Evolutionary conservation across 2,888 invertebrate species (phyloP), one percentile per base, ranked within the genome.

Genomic region (Vandiemenella viatica): DNA sequence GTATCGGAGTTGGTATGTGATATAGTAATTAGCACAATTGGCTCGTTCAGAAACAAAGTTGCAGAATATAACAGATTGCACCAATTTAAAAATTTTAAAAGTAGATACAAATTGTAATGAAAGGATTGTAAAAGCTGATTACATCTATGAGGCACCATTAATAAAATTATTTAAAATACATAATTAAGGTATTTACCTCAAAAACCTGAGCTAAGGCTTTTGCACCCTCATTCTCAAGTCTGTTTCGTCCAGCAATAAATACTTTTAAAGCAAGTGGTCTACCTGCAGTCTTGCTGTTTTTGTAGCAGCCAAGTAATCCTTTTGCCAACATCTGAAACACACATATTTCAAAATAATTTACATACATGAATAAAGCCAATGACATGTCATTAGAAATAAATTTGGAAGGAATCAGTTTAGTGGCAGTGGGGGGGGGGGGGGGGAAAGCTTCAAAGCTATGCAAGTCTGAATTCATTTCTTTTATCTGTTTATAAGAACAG

Each of bases 211-310:
- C 83, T 13, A 97, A 67, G 0, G 88, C 88, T 40, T 71, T 80
- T 0, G 95, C 90, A 0, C 96, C 97, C 3, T 85, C 85, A 62
- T 96, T 92, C 69, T 98, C 98, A 13, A 97, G 69, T 7, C 98
- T 72, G 67, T 97, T 97, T 55, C 98, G 70, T 0, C 97, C 97
- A 16, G 90, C 91, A 20, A 93, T 76, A 65, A 98, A 93, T 1
- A 85, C 80, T 62, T 78, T 80, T 5, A 98, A 66, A 2, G 76
- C 72, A 4, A 95, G 69, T 0, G 86, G 83, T 45, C 71, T 73
- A 1, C 83, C 83, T 0, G 76, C 72, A 1, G 73, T 70, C 55
- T 70, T 73, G 55, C 76, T 78, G 41, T 73, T 71, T 15, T 66
- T 59, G 57, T 79, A 70, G 60, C 86, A 84, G 55, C 80, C 77